phyloP scores from a whole-genome alignment of 2,888 invertebrate genomes.

The Mesodorylaimus sp. region DNA sequence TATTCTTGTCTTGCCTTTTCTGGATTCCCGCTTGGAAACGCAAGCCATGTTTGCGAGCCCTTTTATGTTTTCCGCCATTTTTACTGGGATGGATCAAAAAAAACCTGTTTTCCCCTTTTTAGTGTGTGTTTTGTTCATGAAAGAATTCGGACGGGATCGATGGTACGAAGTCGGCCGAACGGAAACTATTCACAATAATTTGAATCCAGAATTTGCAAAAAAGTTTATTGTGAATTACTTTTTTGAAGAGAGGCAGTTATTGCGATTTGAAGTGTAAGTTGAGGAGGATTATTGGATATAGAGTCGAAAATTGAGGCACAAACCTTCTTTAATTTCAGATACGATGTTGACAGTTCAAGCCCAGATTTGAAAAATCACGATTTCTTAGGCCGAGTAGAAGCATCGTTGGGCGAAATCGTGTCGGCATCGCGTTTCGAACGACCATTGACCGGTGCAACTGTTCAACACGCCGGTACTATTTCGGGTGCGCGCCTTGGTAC shows the following conservation, averaged over 20 bases:
- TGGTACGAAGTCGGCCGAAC: conserved; percentile 22
- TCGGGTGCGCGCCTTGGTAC: too few relatives aligned
- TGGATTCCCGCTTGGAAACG: too few relatives aligned
- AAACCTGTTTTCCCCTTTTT: too few relatives aligned
- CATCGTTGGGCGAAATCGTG: conserved; percentile 41
- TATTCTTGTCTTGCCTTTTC: too few relatives aligned
- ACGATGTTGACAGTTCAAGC: conserved; percentile 19
- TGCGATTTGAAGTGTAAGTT: conserved; percentile 24
- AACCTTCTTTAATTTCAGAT: conserved; percentile 19
- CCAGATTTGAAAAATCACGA: conserved; percentile 25
- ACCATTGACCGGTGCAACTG: conserved; percentile 1
- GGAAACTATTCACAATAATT: conserved; percentile 20
- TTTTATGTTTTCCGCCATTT: too few relatives aligned
- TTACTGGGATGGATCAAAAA: too few relatives aligned
- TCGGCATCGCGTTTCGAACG: conserved; percentile 9
- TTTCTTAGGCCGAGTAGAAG: conserved; percentile 39
- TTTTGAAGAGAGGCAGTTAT: conserved; percentile 23
- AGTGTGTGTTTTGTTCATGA: conserved; percentile 10
- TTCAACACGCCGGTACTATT: neutral
- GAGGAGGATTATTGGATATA: too few relatives aligned
- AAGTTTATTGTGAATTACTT: conserved; percentile 20
- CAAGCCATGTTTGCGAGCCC: too few relatives aligned
- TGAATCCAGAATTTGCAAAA: conserved; percentile 22
- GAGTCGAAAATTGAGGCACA: too few relatives aligned
- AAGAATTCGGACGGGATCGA: conserved; percentile 8